Evolutionary conservation across 2,888 invertebrate species (phyloP).

Genomic region (Drosophila borborema): DNA sequence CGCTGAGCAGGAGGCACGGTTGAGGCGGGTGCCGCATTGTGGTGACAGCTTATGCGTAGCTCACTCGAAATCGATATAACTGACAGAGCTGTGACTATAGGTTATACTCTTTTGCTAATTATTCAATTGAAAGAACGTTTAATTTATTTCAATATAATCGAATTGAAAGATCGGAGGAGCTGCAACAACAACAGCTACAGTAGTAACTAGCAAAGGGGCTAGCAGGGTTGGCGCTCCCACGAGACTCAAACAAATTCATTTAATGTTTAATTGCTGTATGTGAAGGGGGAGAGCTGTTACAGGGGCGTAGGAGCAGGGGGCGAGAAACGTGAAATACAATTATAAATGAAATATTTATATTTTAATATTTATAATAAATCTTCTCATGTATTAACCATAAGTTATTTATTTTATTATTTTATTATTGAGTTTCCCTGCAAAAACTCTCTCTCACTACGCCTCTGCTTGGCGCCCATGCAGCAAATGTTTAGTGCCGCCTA

Average conservation of each 20-base stretch:
- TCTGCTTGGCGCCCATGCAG: constrained; percentile 42
- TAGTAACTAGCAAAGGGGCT: constrained; percentile 28
- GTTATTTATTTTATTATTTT: too few species aligned
- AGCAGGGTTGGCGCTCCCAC: constrained; percentile 66
- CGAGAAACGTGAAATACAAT: not conserved
- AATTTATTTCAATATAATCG: constrained; percentile 83
- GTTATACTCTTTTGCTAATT: constrained; percentile 61
- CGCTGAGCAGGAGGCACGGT: rapidly evolving
- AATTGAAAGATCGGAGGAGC: constrained; percentile 80
- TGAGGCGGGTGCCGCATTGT: not conserved
- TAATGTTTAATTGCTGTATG: constrained; percentile 66
- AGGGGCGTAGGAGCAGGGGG: constrained; percentile 24
- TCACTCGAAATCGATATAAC: constrained; percentile 58
- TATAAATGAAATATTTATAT: not conserved
- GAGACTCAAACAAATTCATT: constrained; percentile 80
- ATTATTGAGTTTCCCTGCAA: not conserved
- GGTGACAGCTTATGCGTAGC: constrained; percentile 18
- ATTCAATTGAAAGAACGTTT: constrained; percentile 81
- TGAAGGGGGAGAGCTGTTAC: constrained; percentile 20
- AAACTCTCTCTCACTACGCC: constrained; percentile 12
- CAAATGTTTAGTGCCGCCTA: constrained; percentile 30
- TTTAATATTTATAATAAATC: not conserved
- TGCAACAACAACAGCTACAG: constrained; percentile 8
- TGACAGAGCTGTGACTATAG: constrained; percentile 5
- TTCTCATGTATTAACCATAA: too few species aligned